Conservation (phyloP, 2,113 vertebrate genomes). For the Phaethornis superciliosus region DNA sequence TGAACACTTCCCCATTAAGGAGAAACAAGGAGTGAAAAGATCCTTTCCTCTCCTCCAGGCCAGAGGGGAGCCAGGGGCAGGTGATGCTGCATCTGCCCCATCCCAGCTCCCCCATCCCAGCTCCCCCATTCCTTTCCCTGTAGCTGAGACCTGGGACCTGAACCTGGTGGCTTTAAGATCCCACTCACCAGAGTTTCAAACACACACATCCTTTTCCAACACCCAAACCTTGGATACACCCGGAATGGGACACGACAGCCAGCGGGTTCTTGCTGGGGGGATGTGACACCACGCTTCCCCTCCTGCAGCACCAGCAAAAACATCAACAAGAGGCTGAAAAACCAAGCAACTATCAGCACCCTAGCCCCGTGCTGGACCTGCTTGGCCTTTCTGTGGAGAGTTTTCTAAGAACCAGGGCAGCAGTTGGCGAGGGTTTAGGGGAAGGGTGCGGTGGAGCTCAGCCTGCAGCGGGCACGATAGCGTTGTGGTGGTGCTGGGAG, state of each 20-base stretch:
- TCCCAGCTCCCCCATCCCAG: neutral
- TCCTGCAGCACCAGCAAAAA: neutral
- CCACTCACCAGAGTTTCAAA: neutral
- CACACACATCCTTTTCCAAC: rapidly evolving
- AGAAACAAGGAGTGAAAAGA: neutral
- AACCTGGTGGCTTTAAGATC: neutral
- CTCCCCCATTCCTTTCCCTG: rapidly evolving
- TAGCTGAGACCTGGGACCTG: neutral
- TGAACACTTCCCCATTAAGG: neutral
- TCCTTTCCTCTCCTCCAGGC: neutral
- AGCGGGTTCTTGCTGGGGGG: too few species aligned
- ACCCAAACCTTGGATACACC: neutral
- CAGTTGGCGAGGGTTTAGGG: conserved; percentile 65
- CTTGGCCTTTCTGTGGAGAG: conserved; percentile 44
- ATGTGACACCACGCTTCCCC: rapidly evolving
- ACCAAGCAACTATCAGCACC: conserved; percentile 1
- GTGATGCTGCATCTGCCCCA: neutral
- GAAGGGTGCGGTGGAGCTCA: conserved; percentile 40
- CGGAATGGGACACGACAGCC: rapidly evolving
- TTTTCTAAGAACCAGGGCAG: conserved; percentile 75
- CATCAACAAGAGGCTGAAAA: neutral
- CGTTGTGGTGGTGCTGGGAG: rapidly evolving
- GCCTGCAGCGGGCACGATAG: neutral
- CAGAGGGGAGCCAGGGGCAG: neutral
- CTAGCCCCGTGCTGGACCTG: conserved; percentile 15